Percentiles rank a stretch among this genome's conserved stretches.
These are phyloP conservation scores for Philereme transversata DNA, from an alignment of 2,888 invertebrate species.

Conservation along the genomic window DNA sequence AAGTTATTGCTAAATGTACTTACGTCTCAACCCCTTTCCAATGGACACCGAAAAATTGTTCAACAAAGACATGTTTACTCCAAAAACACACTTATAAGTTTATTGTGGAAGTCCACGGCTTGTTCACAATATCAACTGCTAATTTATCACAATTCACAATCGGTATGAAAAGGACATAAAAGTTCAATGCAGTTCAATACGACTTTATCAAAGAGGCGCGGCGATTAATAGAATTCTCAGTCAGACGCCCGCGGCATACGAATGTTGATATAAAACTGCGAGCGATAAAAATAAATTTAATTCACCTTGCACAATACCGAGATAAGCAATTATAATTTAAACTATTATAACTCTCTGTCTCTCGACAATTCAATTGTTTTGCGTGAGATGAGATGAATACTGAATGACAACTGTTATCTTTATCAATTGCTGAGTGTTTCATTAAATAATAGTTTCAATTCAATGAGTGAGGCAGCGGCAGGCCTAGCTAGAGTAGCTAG, in stretches of 20 bases:
- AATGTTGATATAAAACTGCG: slow-evolving; percentile 27
- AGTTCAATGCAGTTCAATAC: slow-evolving; percentile 22
- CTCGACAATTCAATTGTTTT: too few relatives aligned
- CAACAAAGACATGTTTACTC: slow-evolving; percentile 63
- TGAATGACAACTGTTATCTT: too few relatives aligned
- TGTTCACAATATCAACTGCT: slow-evolving; percentile 1
- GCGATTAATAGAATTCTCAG: slow-evolving; percentile 48
- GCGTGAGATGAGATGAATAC: too few relatives aligned
- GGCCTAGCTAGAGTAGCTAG: too few relatives aligned
- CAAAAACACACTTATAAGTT: slow-evolving; percentile 22
- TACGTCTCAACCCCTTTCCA: slow-evolving; percentile 68
- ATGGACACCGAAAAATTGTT: slow-evolving; percentile 75
- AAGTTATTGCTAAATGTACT: slow-evolving; percentile 47
- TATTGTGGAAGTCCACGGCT: slow-evolving; percentile 6
- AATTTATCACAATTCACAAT: neutral
- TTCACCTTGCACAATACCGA: slow-evolving; percentile 20
- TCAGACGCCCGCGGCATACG: slow-evolving; percentile 32
- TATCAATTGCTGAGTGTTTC: too few relatives aligned
- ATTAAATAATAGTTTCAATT: too few relatives aligned
- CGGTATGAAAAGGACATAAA: neutral
- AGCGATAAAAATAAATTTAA: slow-evolving; percentile 20
- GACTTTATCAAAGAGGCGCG: slow-evolving; percentile 53
- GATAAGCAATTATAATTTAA: neutral
- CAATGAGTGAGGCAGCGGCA: too few relatives aligned
- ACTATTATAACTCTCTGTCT: too few relatives aligned